A percentile compares a stretch with the other conserved stretches of the same genome.
phyloP scores from a whole-genome alignment of 2,888 invertebrate genomes.

The Tiliacea aurago region DNA sequence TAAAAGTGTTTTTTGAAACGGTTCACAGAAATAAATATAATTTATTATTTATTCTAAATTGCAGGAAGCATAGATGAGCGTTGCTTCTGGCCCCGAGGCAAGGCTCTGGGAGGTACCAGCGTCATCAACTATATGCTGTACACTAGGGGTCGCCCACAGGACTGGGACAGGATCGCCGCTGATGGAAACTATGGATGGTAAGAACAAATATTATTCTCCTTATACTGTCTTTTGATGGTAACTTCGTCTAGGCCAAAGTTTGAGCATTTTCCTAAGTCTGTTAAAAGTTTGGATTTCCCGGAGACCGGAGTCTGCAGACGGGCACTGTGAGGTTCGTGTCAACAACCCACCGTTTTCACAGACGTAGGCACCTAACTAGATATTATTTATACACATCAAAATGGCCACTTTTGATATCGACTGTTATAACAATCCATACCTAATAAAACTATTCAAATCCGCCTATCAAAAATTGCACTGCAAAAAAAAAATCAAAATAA shows the following conservation, averaged over 20 bases:
- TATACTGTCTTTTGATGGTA: background rate
- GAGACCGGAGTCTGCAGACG: too few relatives aligned
- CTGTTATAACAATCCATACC: background rate
- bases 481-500: too few relatives aligned
- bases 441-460: too few relatives aligned
- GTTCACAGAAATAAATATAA: background rate
- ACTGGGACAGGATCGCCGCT: slow-evolving; percentile 93
- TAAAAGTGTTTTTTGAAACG: too few relatives aligned
- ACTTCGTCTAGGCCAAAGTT: background rate
- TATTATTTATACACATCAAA: slow-evolving; percentile 1
- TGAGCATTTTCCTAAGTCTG: background rate
- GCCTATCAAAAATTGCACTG: too few relatives aligned
- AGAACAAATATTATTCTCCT: slow-evolving; percentile 27
- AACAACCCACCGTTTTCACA: background rate
- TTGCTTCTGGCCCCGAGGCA: slow-evolving; percentile 94
- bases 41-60: slow-evolving; percentile 16
- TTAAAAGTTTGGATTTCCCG: background rate
- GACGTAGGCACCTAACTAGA: background rate
- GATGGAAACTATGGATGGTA: slow-evolving; percentile 94
- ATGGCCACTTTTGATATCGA: background rate
- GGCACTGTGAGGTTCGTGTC: background rate
- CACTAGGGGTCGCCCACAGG: slow-evolving; percentile 93
- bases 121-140: slow-evolving; percentile 96
- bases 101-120: slow-evolving; percentile 95
- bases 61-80: slow-evolving; percentile 85